Conservation (phyloP, 2,113 vertebrate species). For the Dipodomys stephensi region DNA sequence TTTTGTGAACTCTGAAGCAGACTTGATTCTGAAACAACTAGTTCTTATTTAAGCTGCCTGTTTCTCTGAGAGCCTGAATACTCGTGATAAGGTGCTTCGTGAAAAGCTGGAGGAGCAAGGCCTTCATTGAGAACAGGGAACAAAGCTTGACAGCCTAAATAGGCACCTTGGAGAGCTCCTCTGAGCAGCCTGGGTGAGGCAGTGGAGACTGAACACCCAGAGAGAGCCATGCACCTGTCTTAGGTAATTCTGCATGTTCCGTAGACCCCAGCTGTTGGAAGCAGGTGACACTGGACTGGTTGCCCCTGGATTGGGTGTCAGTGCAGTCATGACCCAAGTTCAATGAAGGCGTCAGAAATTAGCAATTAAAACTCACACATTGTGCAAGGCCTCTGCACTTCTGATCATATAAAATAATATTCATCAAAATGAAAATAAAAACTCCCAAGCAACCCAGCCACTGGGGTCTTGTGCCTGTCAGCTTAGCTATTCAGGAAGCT, state of each 20-base stretch:
- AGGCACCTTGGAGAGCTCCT: background rate
- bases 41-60: background rate
- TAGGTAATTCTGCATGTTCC: background rate
- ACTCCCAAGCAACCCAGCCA: background rate
- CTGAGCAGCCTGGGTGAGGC: background rate
- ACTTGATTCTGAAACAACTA: background rate
- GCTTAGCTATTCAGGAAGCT: too few relatives aligned
- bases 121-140: constrained; percentile 41
- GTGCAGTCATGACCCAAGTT: background rate
- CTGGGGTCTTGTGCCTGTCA: background rate
- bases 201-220: background rate
- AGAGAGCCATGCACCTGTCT: background rate
- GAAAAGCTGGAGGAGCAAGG: constrained; percentile 5
- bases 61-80: background rate
- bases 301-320: background rate
- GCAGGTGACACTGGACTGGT: background rate
- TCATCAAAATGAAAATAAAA: background rate
- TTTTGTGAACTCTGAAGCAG: background rate
- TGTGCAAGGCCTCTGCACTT: background rate
- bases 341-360: background rate
- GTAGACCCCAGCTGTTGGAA: background rate
- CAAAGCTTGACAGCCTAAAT: constrained; percentile 3
- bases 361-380: background rate
- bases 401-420: too few relatives aligned
- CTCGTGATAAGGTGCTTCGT: background rate